Base-by-base conservation (phyloP, 2,888 invertebrate species). In the Chrysolina americana region DNA sequence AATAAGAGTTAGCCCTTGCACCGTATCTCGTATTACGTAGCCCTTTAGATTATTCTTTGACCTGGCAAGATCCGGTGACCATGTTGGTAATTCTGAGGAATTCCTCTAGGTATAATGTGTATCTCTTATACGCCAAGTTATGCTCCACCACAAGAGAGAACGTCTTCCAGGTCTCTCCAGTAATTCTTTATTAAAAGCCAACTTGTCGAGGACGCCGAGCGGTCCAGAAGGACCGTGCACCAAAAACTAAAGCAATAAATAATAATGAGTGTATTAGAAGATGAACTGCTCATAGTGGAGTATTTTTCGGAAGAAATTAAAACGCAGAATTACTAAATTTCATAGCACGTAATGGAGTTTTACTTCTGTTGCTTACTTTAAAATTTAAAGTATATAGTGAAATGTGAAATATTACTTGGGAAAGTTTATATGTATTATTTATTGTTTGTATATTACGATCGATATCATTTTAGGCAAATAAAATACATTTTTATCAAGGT, bases 81-180 rank as follows among this genome's bases (percentile, higher is more conserved):
- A 83, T 85, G 85, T 85, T 85, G 81, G 84, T 81, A 70, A 71
- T 68, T 73, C 65, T 63, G 53, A 47, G 74, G 44, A 84, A 87
- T 87, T 87, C 87, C 87, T 87, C 71, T 82, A 84, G 87, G 87
- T 87, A 85, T 83, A 86, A 87, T 87, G 85, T 85, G 83, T 87
- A 86, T 87, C 86, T 84, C 85, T 86, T 86, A 87, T 83, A 82
- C 81, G 81, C 79, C 84, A 87, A 86, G 83, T 85, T 86, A 83
- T 83, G 81, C 76, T 62, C 65, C 70, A 79, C 76, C 82, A 76
- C 79, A 64, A 71, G 83, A 82, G 81, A 79, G 68, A 64, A 70
- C 76, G 79, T 82, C 81, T 80, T 81, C 71, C 71, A 74, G 76
- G 75, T 76, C 72, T 74, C 76, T 50, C 62, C 68, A 76, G 71